Conservation (phyloP, 2,797 vertebrate genomes). For the Tamandua tetradactyla region DNA sequence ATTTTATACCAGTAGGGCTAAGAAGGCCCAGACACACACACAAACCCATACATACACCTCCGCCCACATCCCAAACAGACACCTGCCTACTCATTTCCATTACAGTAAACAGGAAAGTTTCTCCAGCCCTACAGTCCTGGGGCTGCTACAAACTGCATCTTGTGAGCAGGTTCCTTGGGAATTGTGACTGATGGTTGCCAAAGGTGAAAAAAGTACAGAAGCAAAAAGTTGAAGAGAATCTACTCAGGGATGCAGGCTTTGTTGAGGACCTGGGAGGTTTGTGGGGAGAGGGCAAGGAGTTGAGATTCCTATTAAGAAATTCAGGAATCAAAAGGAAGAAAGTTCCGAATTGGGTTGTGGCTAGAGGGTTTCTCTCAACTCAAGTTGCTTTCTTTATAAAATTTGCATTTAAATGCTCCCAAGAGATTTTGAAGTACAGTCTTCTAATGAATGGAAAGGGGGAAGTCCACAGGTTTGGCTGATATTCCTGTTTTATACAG, state of each 20-base stretch:
- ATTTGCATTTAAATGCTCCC: slow-evolving; percentile 71
- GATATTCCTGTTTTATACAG: slow-evolving; percentile 73
- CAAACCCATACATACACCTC: slow-evolving; percentile 18
- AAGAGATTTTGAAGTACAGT: slow-evolving; percentile 63
- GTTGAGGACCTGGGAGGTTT: not conserved
- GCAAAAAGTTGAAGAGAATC: not conserved
- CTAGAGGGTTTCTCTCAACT: slow-evolving; percentile 52
- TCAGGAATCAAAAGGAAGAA: slow-evolving; percentile 52
- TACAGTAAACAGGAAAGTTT: slow-evolving; percentile 34
- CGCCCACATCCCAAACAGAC: not conserved
- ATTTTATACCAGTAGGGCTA: slow-evolving; percentile 36
- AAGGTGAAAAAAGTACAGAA: slow-evolving; percentile 17
- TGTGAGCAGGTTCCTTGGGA: slow-evolving; percentile 51
- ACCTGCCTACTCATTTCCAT: slow-evolving; percentile 11
- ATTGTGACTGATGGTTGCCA: slow-evolving; percentile 3
- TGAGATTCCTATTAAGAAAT: slow-evolving; percentile 49
- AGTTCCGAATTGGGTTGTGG: slow-evolving; percentile 55
- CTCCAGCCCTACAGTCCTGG: not conserved
- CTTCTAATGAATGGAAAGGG: slow-evolving; percentile 67
- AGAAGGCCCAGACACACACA: slow-evolving; percentile 14
- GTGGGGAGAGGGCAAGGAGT: not conserved
- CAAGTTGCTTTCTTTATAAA: slow-evolving; percentile 51
- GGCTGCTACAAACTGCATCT: not conserved
- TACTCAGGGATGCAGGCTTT: slow-evolving; percentile 9
- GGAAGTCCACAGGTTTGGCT: slow-evolving; percentile 74